These are phyloP conservation scores for Rhorus exstirpatorius DNA, from an alignment of 2,888 invertebrate species.

Conservation along the genomic window DNA sequence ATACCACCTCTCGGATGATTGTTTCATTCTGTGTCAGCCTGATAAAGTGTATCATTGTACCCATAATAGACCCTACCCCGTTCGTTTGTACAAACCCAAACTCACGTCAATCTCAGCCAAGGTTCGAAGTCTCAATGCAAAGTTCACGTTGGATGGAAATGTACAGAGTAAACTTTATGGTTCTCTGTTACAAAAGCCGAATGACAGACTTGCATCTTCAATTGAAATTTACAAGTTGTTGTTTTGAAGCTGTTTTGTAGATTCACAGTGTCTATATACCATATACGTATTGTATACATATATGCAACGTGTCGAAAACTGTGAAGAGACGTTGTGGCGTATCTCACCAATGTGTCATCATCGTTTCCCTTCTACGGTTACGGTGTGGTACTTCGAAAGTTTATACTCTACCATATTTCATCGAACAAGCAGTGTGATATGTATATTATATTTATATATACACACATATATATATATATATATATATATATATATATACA, in stretches of 20 bases:
- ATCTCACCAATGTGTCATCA: conserved; percentile 57
- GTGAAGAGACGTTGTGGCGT: conserved; percentile 12
- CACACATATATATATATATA: neutral
- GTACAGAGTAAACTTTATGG: conserved; percentile 34
- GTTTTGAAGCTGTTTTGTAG: conserved; percentile 33
- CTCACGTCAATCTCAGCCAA: conserved; percentile 7
- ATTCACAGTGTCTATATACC: conserved; percentile 10
- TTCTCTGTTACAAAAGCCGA: conserved; percentile 45
- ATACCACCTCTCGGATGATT: conserved; percentile 35
- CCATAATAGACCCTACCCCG: conserved; percentile 9
- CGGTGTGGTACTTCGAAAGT: conserved; percentile 42
- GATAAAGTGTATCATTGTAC: conserved; percentile 39
- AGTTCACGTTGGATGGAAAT: conserved; percentile 24
- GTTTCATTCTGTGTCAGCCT: conserved; percentile 38
- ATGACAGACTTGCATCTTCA: conserved; percentile 38
- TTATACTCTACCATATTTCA: conserved; percentile 48
- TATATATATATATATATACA: neutral
- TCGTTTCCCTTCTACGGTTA: conserved; percentile 38
- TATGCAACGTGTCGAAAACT: conserved; percentile 23
- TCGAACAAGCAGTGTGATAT: conserved; percentile 13
- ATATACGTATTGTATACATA: conserved; percentile 1
- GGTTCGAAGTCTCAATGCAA: conserved; percentile 17
- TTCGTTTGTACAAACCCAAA: neutral
- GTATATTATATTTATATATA: neutral
- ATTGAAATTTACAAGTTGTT: conserved; percentile 44